Base-by-base conservation (phyloP, 2,888 invertebrate genomes). In the Meganola albula region DNA sequence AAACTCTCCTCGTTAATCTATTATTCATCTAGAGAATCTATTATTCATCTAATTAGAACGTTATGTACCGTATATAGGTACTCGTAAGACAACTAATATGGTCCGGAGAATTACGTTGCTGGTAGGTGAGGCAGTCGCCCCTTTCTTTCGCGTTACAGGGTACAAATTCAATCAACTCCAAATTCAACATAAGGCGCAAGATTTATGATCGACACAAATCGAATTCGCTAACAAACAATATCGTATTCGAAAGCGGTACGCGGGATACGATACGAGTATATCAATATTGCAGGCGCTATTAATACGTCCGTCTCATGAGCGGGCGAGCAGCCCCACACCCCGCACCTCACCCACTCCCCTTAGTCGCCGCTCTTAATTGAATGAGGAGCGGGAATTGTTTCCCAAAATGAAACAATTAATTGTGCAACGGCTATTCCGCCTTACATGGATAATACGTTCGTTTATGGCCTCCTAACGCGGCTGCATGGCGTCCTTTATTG, bases 381-480 rank as follows among this genome's bases (percentile, higher is more conserved):
- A 85, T 85, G 85, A 85, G 85, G 84, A 85, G 84, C 83, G 84
- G 84, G 83, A 85, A 85, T 84, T 85, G 85, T 85, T 84, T 85
- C 85, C 85, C 84, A 84, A 85, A 85, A 85, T 85, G 84, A 85
- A 85, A 85, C 85, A 85, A 85, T 85, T 85, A 85, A 85, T 85
- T 85, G 85, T 85, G 85, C 84, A 85, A 85, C 84, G 85, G 85
- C 84, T 83, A 85, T 85, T 82, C 74, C 82, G 85, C 83, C 85
- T 85, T 85, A 85, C 84, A 85, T 85, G 85, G 85, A 84, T 85
- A 85, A 85, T 84, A 83, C 83, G 84, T 82, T 79, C 85, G 84
- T 85, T 84, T 84, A 84, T 84, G 74, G 83, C 73, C 80, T 80
- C 80, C 85, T 84, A 84, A 82, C 85, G 84, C 79, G 84, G 82